These are phyloP conservation scores for Stichodactyla helianthus DNA, from an alignment of 64 coral and sea anemone genomes.

Conservation along the genomic window DNA sequence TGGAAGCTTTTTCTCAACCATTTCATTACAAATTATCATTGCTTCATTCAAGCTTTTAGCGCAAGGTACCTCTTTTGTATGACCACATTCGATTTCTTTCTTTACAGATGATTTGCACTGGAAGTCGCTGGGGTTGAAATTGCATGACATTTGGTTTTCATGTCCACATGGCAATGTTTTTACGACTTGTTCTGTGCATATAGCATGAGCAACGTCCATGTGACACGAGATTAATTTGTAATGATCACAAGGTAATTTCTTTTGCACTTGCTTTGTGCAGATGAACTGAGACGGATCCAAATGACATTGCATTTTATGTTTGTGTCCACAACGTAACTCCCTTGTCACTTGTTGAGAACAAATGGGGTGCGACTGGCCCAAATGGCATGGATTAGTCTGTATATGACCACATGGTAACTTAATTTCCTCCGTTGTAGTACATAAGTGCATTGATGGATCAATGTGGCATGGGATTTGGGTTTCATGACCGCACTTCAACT, in stretches of 20 bases:
- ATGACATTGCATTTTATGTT: background rate
- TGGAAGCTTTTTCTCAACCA: conserved; percentile 40
- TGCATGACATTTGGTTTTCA: background rate
- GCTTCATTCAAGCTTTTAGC: background rate
- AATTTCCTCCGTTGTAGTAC: too few species aligned
- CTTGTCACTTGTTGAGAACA: conserved; percentile 7
- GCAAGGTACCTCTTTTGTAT: background rate
- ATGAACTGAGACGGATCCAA: background rate
- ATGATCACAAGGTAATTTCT: conserved; percentile 34
- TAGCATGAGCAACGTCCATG: background rate
- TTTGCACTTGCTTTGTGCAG: conserved; percentile 1
- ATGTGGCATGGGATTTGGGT: background rate
- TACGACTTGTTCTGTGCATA: background rate
- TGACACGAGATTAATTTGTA: background rate
- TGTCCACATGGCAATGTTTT: conserved; percentile 23
- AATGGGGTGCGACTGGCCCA: too few species aligned
- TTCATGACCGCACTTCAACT: conserved; percentile 5
- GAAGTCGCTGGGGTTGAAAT: background rate
- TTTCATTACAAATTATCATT: background rate
- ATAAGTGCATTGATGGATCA: background rate
- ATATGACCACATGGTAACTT: background rate
- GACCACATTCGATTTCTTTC: conserved; percentile 10
- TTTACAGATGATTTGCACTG: background rate
- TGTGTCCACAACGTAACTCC: conserved; percentile 33
- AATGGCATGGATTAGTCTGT: background rate